Percentiles rank a stretch among this genome's conserved stretches.
Conservation (phyloP, 2,113 vertebrate genomes). For the Mellivora capensis region DNA sequence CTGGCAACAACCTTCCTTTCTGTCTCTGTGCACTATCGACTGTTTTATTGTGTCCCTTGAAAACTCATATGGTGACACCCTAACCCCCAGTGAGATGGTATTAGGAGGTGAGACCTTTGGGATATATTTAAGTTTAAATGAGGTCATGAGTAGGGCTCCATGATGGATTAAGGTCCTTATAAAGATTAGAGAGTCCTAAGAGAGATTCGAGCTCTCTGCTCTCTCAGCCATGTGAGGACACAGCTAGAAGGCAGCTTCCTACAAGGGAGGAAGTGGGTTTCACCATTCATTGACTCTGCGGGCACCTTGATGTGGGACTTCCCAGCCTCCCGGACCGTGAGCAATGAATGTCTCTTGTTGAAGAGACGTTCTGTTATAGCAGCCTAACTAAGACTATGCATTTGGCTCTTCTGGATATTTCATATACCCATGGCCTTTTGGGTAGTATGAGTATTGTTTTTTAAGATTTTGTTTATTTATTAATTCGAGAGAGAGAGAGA, state of each 20-base stretch:
- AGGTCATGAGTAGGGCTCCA: neutral
- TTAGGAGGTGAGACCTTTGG: neutral
- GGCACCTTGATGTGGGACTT: neutral
- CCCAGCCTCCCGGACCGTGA: neutral
- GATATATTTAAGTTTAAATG: neutral
- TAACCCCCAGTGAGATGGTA: neutral
- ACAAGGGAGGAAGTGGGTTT: neutral
- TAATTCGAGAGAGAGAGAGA: neutral
- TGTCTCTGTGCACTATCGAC: neutral
- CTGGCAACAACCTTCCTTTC: neutral
- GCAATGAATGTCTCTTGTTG: neutral
- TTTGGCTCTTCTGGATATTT: neutral
- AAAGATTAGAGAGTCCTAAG: neutral
- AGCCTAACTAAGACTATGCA: neutral
- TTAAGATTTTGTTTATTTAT: neutral
- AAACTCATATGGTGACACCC: neutral
- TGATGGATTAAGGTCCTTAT: neutral
- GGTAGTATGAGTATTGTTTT: neutral
- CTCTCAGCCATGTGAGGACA: neutral
- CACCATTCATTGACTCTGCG: rapidly evolving
- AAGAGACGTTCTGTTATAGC: neutral
- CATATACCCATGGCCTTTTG: neutral
- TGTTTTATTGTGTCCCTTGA: neutral
- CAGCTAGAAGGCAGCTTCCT: neutral
- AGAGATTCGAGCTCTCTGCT: neutral